Conservation (phyloP, 2,888 invertebrate species). For the Aleiodes alternator region DNA sequence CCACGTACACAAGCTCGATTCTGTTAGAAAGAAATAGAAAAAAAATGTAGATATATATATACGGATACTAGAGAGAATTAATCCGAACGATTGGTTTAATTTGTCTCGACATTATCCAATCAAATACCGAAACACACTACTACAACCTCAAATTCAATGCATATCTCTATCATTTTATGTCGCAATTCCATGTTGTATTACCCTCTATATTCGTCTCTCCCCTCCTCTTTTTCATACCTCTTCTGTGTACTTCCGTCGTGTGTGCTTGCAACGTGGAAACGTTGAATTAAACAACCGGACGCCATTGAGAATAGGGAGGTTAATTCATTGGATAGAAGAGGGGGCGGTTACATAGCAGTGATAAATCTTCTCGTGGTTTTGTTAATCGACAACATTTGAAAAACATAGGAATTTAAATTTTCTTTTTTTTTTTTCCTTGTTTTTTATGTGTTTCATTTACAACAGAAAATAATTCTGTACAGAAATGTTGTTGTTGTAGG, state of each 20-base stretch:
- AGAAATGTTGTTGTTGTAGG: too few species aligned
- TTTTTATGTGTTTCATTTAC: slow-evolving; percentile 6
- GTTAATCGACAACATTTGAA: slow-evolving; percentile 33
- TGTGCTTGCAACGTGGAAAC: slow-evolving; percentile 48
- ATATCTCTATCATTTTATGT: slow-evolving; percentile 36
- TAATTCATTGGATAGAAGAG: slow-evolving; percentile 51
- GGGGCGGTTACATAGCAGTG: slow-evolving; percentile 35
- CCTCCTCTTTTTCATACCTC: slow-evolving; percentile 34
- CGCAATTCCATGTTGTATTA: slow-evolving; percentile 38
- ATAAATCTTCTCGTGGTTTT: slow-evolving; percentile 38
- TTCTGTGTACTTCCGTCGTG: slow-evolving; percentile 39
- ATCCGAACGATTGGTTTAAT: slow-evolving; percentile 69
- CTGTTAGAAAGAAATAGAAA: slow-evolving; percentile 42
- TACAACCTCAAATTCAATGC: slow-evolving; percentile 48
- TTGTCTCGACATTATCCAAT: slow-evolving; percentile 70
- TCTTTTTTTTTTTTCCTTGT: slow-evolving; percentile 1
- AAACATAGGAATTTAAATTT: slow-evolving; percentile 2
- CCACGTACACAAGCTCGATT: slow-evolving; percentile 29
- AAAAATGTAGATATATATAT: slow-evolving; percentile 38
- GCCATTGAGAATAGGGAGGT: slow-evolving; percentile 53
- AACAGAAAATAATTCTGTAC: too few species aligned
- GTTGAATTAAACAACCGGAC: slow-evolving; percentile 60
- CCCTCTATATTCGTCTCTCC: slow-evolving; percentile 1
- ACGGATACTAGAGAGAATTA: slow-evolving; percentile 64
- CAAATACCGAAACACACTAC: slow-evolving; percentile 57